Percentiles rank a stretch among this genome's conserved stretches.
phyloP scores from a whole-genome alignment of 2,113 vertebrate species.

The Lamprotornis superbus region DNA sequence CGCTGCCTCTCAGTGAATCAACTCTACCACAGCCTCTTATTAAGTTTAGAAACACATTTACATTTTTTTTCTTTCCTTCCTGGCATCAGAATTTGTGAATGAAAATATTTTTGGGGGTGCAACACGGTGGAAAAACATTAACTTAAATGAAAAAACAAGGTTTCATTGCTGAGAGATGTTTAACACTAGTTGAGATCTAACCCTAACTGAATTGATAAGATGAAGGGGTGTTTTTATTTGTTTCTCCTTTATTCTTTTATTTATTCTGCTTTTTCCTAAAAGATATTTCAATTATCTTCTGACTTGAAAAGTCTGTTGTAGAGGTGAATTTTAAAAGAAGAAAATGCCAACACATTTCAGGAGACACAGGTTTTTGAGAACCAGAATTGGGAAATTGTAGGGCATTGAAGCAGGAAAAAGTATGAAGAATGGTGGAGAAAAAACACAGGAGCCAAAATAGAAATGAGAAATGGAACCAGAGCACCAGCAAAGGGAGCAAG shows the following conservation, averaged over 20 bases:
- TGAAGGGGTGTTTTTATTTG: accelerated
- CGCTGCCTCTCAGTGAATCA: neutral
- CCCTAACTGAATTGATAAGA: neutral
- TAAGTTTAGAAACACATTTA: neutral
- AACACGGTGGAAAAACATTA: neutral
- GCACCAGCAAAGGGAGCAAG: neutral
- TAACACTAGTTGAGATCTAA: neutral
- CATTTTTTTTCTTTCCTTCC: neutral
- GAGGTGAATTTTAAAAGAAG: neutral
- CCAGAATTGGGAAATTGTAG: neutral
- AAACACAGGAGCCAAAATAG: conserved; percentile 13
- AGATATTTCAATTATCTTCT: neutral
- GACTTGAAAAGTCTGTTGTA: neutral
- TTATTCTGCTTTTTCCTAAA: neutral
- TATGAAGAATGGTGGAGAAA: neutral
- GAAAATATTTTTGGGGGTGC: neutral
- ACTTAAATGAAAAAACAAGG: neutral
- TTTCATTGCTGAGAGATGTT: neutral
- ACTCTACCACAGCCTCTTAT: neutral
- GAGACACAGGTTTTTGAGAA: neutral
- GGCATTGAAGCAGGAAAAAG: neutral
- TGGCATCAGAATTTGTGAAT: neutral
- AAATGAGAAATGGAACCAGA: conserved; percentile 7
- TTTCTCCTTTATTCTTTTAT: neutral
- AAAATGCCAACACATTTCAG: neutral